Evolutionary conservation across 1,140 invertebrate genomes (phyloP).

Genomic region (Cydia pomonella): DNA sequence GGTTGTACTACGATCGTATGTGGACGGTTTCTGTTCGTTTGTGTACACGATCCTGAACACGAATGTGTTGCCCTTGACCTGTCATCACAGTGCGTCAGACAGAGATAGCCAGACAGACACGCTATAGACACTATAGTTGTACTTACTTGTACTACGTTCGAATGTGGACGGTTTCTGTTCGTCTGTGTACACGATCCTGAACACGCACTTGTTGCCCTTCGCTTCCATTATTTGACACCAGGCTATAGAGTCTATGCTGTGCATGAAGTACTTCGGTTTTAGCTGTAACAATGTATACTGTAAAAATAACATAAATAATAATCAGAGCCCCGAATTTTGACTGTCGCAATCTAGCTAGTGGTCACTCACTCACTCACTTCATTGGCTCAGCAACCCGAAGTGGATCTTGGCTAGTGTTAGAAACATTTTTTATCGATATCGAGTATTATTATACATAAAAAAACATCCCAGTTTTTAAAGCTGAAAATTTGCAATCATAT

Average conservation of each 20-base stretch:
- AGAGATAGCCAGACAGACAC: too few relatives aligned
- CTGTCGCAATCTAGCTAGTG: too few relatives aligned
- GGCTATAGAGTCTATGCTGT: conserved; percentile 92
- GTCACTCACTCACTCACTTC: too few relatives aligned
- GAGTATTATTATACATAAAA: too few relatives aligned
- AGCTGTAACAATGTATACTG: conserved; percentile 53
- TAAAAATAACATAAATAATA: conserved; percentile 28
- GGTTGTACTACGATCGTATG: neutral
- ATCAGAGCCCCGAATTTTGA: too few relatives aligned
- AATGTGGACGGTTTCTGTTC: conserved; percentile 38
- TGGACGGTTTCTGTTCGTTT: conserved; percentile 45
- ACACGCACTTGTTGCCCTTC: conserved; percentile 83
- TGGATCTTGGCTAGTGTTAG: too few relatives aligned
- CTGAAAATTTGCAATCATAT: too few relatives aligned
- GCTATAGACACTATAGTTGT: too few relatives aligned
- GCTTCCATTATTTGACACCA: conserved; percentile 90
- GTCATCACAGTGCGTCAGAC: neutral
- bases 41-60: conserved; percentile 84
- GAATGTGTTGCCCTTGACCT: conserved; percentile 83
- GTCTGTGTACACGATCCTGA: conserved; percentile 83
- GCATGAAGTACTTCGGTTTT: conserved; percentile 84
- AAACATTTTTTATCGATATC: too few relatives aligned
- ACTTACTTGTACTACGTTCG: neutral
- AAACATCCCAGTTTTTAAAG: too few relatives aligned
- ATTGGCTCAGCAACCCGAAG: too few relatives aligned